Evolutionary conservation across 2,888 invertebrate species (phyloP).

Genomic region (Chrysolina oricalcia): DNA sequence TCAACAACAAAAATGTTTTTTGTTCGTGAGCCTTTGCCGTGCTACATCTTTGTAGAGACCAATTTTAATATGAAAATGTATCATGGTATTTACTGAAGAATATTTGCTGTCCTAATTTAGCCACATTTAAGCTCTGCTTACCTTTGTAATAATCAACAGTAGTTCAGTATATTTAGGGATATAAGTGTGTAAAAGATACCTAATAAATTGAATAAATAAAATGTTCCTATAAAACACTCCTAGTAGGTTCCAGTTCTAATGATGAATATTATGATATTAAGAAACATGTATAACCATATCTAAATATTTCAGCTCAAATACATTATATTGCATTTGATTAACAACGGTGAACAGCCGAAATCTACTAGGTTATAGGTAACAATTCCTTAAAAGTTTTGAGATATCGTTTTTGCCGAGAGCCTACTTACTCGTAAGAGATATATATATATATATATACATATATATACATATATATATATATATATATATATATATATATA

Average conservation of each 20-base stretch:
- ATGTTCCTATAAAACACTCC: constrained; percentile 44
- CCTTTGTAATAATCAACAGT: constrained; percentile 58
- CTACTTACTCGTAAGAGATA: constrained; percentile 32
- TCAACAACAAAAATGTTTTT: constrained; percentile 39
- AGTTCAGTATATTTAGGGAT: constrained; percentile 58
- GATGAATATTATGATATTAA: constrained; percentile 32
- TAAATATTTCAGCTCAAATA: constrained; percentile 22
- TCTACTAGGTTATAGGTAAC: constrained; percentile 45
- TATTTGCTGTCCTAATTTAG: constrained; percentile 64
- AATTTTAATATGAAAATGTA: constrained; percentile 56
- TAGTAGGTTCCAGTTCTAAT: constrained; percentile 42
- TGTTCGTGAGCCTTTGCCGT: constrained; percentile 44
- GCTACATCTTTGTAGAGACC: constrained; percentile 52
- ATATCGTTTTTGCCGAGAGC: constrained; percentile 38
- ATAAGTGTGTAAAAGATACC: constrained; percentile 51
- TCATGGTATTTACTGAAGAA: constrained; percentile 51
- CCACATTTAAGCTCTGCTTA: constrained; percentile 60
- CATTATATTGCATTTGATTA: neutral
- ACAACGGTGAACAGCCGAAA: constrained; percentile 7
- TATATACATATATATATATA: too few species aligned
- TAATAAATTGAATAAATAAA: constrained; percentile 40
- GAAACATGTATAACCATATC: constrained; percentile 41
- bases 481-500: too few species aligned
- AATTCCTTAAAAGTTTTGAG: constrained; percentile 37
- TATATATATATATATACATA: too few species aligned